Evolutionary conservation across 2,797 vertebrate genomes (phyloP).

Genomic region (Anabas testudineus): DNA sequence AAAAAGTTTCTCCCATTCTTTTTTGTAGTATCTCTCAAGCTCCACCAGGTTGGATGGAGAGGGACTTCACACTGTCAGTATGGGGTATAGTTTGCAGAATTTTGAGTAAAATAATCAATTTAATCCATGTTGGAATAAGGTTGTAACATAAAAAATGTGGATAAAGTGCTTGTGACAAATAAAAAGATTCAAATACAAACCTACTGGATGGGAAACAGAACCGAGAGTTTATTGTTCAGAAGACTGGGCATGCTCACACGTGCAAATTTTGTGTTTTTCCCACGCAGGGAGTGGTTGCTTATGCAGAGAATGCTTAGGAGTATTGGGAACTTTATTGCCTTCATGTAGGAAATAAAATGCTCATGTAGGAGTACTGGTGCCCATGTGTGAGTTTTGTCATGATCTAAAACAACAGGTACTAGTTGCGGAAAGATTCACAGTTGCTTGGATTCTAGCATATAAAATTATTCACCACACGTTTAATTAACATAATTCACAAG

Average conservation of each 20-base stretch:
- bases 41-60: too few species aligned
- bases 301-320: constrained; percentile 7
- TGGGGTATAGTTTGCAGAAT: too few species aligned
- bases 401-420: constrained; percentile 13
- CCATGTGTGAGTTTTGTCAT: constrained; percentile 2
- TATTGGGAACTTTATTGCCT: constrained; percentile 14
- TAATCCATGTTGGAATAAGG: too few species aligned
- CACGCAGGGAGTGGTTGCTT: constrained; percentile 24
- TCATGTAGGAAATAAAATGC: constrained; percentile 3
- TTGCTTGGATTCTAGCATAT: background rate
- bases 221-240: constrained; percentile 3
- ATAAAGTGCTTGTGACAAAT: too few species aligned
- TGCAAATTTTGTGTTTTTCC: constrained; percentile 10
- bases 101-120: too few species aligned
- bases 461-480: too few species aligned
- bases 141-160: too few species aligned
- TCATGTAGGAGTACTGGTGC: constrained; percentile 1
- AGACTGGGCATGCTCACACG: constrained; percentile 34
- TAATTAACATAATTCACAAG: background rate
- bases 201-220: constrained; percentile 12
- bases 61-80: too few species aligned
- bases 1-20: too few species aligned
- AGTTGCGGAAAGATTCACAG: background rate
- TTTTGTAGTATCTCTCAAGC: too few species aligned
- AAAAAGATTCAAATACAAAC: constrained; percentile 1